Evolutionary conservation across 53 echinoderm and acorn worm genomes (phyloP).

Genomic region (Actinopyga echinites): DNA sequence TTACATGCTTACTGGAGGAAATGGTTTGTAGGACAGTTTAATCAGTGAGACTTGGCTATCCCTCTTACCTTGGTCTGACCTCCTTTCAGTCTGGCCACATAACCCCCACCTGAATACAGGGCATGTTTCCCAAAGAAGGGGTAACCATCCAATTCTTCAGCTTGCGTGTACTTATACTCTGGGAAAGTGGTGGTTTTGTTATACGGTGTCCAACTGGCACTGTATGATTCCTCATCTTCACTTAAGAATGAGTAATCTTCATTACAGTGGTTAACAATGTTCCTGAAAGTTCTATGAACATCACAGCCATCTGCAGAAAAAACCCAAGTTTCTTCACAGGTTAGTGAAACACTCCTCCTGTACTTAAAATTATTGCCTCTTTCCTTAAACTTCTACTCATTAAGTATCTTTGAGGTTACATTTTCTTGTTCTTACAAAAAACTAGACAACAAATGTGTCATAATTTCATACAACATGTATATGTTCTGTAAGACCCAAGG

Average conservation of each 20-base stretch:
- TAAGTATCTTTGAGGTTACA: too few species aligned
- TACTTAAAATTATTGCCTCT: neutral
- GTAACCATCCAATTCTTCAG: slow-evolving; percentile 75
- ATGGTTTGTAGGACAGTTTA: too few species aligned
- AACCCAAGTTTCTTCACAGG: neutral
- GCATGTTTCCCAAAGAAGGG: slow-evolving; percentile 83
- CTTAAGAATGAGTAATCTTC: slow-evolving; percentile 55
- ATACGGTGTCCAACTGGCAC: slow-evolving; percentile 63
- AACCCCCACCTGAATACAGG: slow-evolving; percentile 85
- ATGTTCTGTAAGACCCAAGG: too few species aligned
- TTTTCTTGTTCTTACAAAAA: too few species aligned
- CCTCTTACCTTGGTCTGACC: neutral
- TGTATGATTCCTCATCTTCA: slow-evolving; percentile 63
- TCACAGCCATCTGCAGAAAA: slow-evolving; percentile 62
- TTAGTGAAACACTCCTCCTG: neutral
- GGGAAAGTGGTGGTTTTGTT: slow-evolving; percentile 42
- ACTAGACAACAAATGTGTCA: too few species aligned
- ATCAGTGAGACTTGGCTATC: too few species aligned
- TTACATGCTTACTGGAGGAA: too few species aligned
- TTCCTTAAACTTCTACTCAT: too few species aligned
- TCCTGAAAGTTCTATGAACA: slow-evolving; percentile 46
- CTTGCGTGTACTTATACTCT: slow-evolving; percentile 65
- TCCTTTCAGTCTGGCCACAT: slow-evolving; percentile 56
- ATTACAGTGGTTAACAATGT: slow-evolving; percentile 64
- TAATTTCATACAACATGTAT: too few species aligned